phyloP scores from a whole-genome alignment of 2,888 invertebrate genomes.

The Drosophila sordidula region DNA sequence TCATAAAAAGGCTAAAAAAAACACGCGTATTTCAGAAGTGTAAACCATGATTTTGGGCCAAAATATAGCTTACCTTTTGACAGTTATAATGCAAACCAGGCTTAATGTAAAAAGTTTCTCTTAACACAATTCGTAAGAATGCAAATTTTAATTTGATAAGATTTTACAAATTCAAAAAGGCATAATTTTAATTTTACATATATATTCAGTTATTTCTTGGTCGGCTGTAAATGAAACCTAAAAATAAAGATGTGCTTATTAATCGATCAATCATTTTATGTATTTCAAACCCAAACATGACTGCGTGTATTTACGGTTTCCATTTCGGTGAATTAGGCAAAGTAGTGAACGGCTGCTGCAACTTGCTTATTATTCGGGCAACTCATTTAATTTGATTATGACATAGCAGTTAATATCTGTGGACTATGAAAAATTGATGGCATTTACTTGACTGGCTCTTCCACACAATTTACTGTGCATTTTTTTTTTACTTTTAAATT shows the following conservation, averaged over 20 bases:
- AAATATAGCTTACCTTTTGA: slow-evolving; percentile 15
- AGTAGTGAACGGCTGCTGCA: slow-evolving; percentile 8
- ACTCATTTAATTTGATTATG: slow-evolving; percentile 71
- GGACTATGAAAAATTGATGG: slow-evolving; percentile 62
- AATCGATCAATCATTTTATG: slow-evolving; percentile 39
- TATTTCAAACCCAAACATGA: slow-evolving; percentile 31
- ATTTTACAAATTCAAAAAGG: neutral
- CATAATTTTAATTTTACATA: neutral
- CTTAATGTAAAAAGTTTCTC: slow-evolving; percentile 7
- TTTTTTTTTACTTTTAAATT: slow-evolving; percentile 3
- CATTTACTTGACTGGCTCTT: slow-evolving; percentile 35
- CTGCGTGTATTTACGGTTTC: slow-evolving; percentile 7
- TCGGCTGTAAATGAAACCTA: too few species aligned
- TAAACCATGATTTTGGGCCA: slow-evolving; percentile 18
- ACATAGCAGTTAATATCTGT: slow-evolving; percentile 59
- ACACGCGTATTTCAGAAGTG: slow-evolving; percentile 1
- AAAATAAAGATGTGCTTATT: neutral
- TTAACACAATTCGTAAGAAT: neutral
- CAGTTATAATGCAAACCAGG: slow-evolving; percentile 1
- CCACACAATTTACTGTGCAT: slow-evolving; percentile 23
- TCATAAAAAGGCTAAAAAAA: neutral
- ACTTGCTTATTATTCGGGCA: slow-evolving; percentile 35
- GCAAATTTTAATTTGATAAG: neutral
- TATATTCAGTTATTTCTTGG: too few species aligned
- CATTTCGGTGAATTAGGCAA: neutral